phyloP scores from a whole-genome alignment of 2,797 vertebrate genomes.

The Antennarius maculatus region DNA sequence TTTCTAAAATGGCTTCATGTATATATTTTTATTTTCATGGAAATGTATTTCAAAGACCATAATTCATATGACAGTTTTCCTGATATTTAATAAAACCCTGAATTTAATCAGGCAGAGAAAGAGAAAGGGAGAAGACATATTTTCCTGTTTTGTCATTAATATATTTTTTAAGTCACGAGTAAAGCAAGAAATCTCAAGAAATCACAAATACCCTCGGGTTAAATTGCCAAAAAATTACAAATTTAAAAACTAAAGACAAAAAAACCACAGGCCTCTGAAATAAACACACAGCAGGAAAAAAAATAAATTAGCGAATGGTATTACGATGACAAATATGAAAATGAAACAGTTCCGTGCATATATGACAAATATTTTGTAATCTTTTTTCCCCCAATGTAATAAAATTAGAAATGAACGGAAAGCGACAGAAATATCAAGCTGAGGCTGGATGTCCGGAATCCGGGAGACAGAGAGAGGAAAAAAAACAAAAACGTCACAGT shows the following conservation, averaged over 20 bases:
- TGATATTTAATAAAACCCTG: not conserved
- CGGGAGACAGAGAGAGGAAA: not conserved
- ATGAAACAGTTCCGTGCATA: not conserved
- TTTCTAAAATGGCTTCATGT: not conserved
- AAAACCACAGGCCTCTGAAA: not conserved
- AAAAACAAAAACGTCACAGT: not conserved
- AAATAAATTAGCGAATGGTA: not conserved
- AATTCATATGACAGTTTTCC: not conserved
- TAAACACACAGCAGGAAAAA: slow-evolving; percentile 1
- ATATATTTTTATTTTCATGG: not conserved
- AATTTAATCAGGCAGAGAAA: not conserved
- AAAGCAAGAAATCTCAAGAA: not conserved
- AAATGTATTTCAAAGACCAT: not conserved
- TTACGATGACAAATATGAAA: not conserved
- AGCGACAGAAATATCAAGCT: not conserved
- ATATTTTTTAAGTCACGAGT: not conserved
- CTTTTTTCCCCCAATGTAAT: slow-evolving; percentile 18
- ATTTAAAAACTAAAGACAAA: not conserved
- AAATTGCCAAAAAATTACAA: not conserved
- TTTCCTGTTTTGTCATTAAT: not conserved
- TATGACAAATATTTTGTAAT: not conserved
- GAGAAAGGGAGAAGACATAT: not conserved
- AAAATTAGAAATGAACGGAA: not conserved
- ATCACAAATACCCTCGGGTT: not conserved
- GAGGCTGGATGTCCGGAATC: not conserved